Conservation (phyloP, 2,113 vertebrate species). For the Gymnocephalus cernua region DNA sequence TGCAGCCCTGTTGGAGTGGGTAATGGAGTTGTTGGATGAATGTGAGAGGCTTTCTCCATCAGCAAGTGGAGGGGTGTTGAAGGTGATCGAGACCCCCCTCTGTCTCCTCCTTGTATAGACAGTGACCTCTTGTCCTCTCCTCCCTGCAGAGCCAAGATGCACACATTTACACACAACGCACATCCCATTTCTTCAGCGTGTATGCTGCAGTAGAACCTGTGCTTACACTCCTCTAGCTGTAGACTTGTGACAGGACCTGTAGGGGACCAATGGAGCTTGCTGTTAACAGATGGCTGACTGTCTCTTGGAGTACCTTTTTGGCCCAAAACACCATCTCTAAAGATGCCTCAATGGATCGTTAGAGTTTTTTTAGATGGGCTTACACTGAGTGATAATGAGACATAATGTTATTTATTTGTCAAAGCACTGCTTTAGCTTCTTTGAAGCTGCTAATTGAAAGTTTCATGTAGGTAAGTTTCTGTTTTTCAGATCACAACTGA, state of each 20-base stretch:
- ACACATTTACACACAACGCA: constrained; percentile 55
- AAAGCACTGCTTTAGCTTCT: constrained; percentile 19
- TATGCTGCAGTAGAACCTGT: constrained; percentile 39
- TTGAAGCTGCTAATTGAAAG: constrained; percentile 7
- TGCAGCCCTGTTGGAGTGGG: constrained; percentile 68
- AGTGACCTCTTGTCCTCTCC: constrained; percentile 66
- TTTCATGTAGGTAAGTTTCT: constrained; percentile 5
- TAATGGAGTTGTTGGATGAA: constrained; percentile 77
- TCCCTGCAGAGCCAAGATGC: constrained; percentile 53
- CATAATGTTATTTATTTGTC: constrained; percentile 49
- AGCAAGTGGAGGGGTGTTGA: constrained; percentile 50
- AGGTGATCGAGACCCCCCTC: constrained; percentile 75
- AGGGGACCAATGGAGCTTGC: constrained; percentile 57
- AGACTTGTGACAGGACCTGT: constrained; percentile 56
- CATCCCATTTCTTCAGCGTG: constrained; percentile 50
- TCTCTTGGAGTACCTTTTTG: constrained; percentile 47
- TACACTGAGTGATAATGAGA: constrained; percentile 47
- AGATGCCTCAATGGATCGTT: constrained; percentile 41
- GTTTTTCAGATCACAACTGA: constrained; percentile 23
- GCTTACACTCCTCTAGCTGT: constrained; percentile 50
- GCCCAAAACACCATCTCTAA: constrained; percentile 42
- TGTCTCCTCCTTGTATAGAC: constrained; percentile 55
- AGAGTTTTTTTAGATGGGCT: constrained; percentile 11
- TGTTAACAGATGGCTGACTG: constrained; percentile 67
- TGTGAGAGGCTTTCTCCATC: constrained; percentile 61